Base-by-base conservation (phyloP, 2,113 vertebrate species). In the Petrocephalus microphthalmus region DNA sequence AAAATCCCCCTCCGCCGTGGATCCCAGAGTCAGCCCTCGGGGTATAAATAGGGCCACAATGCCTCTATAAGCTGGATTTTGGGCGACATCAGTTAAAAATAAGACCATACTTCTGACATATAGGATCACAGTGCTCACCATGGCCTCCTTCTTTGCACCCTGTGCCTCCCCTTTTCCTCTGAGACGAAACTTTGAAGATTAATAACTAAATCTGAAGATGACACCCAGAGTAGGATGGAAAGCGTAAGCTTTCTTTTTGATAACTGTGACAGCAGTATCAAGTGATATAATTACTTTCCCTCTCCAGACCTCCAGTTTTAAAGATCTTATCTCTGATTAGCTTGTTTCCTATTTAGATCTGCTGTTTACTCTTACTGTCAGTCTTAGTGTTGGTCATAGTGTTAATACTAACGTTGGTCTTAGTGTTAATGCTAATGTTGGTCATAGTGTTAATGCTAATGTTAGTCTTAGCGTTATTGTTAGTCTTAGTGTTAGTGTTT, bases 11-110 rank as follows among this genome's bases (percentile, higher is more conserved):
- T 78, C 87, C 89, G 91, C 92, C 94, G 29, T 78, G 92, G 93
- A 94, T 91, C 92, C 93, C 89, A 90, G 92, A 93, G 90, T 93
- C 90, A 92, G 93, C 93, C 93, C 92, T 92, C 91, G 49, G 88
- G 91, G 93, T 95, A 96, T 94, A 95, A 95, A 95, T 95, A 95
- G 94, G 92, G 92, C 90, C 92, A 92, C 94, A 91, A 94, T 93
- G 92, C 91, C 93, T 94, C 89, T 92, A 93, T 94, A 95, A 95
- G 93, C 91, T 94, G 93, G 92, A 93, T 95, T 95, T 95, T 93
- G 94, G 92, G 92, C 94, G 94, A 91, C 93, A 95, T 94, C 93
- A 93, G 93, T 95, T 95, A 95, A 95, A 95, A 95, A 95, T 95
- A 95, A 95, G 93, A 93, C 93, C 93, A 84, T 88, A 90, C 93